phyloP scores from a whole-genome alignment of 2,888 invertebrate genomes.

The Drosophila borborema region DNA sequence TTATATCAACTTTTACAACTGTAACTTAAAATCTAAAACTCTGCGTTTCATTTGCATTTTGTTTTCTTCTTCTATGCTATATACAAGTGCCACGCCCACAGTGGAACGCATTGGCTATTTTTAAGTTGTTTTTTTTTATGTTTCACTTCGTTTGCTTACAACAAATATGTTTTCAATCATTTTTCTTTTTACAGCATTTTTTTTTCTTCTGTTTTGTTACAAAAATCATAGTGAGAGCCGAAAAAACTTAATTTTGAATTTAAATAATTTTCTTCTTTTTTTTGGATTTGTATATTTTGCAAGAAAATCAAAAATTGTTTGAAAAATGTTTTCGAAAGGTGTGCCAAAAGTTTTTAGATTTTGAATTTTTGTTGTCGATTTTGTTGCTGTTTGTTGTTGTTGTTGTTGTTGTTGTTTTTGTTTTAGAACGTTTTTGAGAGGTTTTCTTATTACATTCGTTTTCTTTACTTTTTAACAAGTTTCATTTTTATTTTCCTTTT shows the following conservation, averaged over 20 bases:
- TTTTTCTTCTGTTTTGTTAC: background rate
- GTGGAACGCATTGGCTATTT: constrained; percentile 11
- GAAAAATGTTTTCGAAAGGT: constrained; percentile 84
- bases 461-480: constrained; percentile 51
- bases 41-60: constrained; percentile 17
- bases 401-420: constrained; percentile 60
- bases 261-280: constrained; percentile 25
- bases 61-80: constrained; percentile 24
- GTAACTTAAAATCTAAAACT: constrained; percentile 45
- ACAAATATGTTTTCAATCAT: constrained; percentile 49
- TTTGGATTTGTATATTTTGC: constrained; percentile 18
- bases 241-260: constrained; percentile 83
- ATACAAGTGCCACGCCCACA: constrained; percentile 45
- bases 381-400: constrained; percentile 42
- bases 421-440: constrained; percentile 85
- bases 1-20: constrained; percentile 53
- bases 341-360: constrained; percentile 79
- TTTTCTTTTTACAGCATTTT: constrained; percentile 65
- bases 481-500: constrained; percentile 44
- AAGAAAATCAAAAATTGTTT: constrained; percentile 30
- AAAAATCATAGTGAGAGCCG: constrained; percentile 71
- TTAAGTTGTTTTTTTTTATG: too few relatives aligned
- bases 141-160: constrained; percentile 50
- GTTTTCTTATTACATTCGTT: constrained; percentile 58
- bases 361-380: constrained; percentile 60